Conservation (phyloP, 2,888 invertebrate genomes). For the Myathropa florea region DNA sequence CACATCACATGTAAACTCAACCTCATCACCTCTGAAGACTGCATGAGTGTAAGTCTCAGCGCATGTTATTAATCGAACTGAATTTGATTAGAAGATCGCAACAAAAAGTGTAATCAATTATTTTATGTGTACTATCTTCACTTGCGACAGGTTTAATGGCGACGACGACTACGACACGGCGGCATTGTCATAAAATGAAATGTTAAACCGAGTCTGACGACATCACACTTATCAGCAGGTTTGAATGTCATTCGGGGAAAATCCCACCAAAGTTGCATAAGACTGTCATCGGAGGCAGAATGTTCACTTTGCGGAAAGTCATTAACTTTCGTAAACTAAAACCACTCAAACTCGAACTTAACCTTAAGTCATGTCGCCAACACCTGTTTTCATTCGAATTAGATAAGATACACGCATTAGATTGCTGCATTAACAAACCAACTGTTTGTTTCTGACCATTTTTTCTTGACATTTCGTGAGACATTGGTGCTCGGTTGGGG, state of each 20-base stretch:
- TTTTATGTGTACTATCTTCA: too few relatives aligned
- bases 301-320: background rate
- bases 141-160: too few relatives aligned
- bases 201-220: background rate
- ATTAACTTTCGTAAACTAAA: background rate
- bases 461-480: background rate
- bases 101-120: too few relatives aligned
- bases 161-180: too few relatives aligned
- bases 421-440: background rate
- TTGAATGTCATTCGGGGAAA: background rate
- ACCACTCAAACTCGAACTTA: background rate
- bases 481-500: background rate
- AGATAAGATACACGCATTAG: background rate
- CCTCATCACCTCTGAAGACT: too few relatives aligned
- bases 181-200: too few relatives aligned
- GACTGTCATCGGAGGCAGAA: background rate
- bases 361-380: background rate
- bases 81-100: too few relatives aligned
- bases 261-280: slow-evolving; percentile 7
- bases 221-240: background rate
- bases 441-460: background rate
- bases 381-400: background rate
- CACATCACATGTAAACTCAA: too few relatives aligned
- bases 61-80: too few relatives aligned
- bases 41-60: too few relatives aligned